Conservation (phyloP, 2,113 vertebrate species). For the Catagonus wagneri region DNA sequence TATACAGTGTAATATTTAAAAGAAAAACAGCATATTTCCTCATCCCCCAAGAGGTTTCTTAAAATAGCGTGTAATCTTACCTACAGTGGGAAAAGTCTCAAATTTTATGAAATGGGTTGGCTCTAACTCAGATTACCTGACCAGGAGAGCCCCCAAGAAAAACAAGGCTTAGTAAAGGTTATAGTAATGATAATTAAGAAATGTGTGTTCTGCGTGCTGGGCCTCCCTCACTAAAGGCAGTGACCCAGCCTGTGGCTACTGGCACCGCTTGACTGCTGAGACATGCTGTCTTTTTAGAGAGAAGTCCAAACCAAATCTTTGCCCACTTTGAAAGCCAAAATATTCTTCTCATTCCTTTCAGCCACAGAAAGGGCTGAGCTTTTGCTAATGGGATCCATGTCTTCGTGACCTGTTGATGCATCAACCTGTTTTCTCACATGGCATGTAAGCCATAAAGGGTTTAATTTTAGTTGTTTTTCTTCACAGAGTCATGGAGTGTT, state of each 20-base stretch:
- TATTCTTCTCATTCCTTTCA: conserved; percentile 76
- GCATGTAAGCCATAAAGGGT: neutral
- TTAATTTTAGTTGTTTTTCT: conserved; percentile 55
- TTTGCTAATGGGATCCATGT: conserved; percentile 54
- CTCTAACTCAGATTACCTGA: conserved; percentile 80
- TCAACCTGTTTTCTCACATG: conserved; percentile 66
- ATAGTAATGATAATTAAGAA: conserved; percentile 74
- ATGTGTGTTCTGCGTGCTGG: conserved; percentile 69
- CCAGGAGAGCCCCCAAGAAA: conserved; percentile 73
- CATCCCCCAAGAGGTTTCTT: conserved; percentile 80
- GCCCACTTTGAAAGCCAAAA: conserved; percentile 73
- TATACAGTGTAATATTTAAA: conserved; percentile 82
- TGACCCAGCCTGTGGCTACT: conserved; percentile 79
- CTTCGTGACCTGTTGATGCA: conserved; percentile 42
- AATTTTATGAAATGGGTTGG: conserved; percentile 75
- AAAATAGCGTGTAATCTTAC: conserved; percentile 83
- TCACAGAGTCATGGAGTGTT: neutral
- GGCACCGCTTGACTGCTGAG: conserved; percentile 75
- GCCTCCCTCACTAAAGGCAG: conserved; percentile 66
- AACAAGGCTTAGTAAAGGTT: conserved; percentile 77
- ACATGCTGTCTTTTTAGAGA: conserved; percentile 79
- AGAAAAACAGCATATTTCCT: conserved; percentile 83
- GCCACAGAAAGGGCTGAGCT: conserved; percentile 61
- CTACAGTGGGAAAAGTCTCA: conserved; percentile 77
- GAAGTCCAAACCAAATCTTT: conserved; percentile 81